phyloP scores from a whole-genome alignment of 2,888 invertebrate genomes.

The Gari tellinella region DNA sequence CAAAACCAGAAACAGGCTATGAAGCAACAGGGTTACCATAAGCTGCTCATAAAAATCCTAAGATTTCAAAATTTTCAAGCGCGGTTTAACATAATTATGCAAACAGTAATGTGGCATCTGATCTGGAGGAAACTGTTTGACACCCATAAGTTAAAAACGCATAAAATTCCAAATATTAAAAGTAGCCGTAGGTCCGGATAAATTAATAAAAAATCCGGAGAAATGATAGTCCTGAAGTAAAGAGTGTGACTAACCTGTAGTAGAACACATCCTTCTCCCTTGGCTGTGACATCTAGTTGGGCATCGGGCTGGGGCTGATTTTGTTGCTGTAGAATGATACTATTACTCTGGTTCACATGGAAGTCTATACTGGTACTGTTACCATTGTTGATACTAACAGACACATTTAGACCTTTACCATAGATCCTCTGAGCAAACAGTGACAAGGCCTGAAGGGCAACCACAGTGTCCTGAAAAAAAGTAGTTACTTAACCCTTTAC shows the following conservation, averaged over 20 bases:
- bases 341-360: constrained; percentile 58
- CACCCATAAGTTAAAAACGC: too few species aligned
- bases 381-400: constrained; percentile 27
- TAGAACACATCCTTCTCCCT: constrained; percentile 77
- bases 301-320: constrained; percentile 32
- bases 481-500: neutral
- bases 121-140: neutral
- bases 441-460: constrained; percentile 83
- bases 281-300: constrained; percentile 56
- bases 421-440: constrained; percentile 65
- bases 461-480: constrained; percentile 82
- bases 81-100: too few species aligned
- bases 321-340: constrained; percentile 71
- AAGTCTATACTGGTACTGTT: constrained; percentile 22
- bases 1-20: too few species aligned
- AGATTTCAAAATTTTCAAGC: too few species aligned
- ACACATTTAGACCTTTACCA: constrained; percentile 49
- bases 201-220: too few species aligned
- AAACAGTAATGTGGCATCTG: too few species aligned
- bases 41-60: too few species aligned
- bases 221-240: too few species aligned
- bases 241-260: constrained; percentile 70
- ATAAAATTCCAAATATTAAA: too few species aligned
- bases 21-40: too few species aligned
- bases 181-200: too few species aligned